Percentiles rank a stretch among this genome's conserved stretches.
These are phyloP conservation scores for Strongylocentrotus purpuratus DNA, from an alignment of 35 echinoderm and acorn worm species.

Conservation along the genomic window DNA sequence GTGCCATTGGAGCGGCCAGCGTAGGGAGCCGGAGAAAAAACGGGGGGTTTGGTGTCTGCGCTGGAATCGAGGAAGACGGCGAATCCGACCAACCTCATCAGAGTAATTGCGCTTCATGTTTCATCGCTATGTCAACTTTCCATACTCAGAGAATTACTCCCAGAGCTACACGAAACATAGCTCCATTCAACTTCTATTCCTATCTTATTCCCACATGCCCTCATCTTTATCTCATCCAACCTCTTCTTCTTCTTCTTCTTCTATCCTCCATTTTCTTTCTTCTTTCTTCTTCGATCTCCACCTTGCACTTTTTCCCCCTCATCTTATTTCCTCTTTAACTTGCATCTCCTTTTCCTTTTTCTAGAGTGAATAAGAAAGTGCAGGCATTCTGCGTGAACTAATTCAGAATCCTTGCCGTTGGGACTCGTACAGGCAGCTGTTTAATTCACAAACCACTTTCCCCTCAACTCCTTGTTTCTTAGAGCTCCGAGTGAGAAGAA, in stretches of 20 bases:
- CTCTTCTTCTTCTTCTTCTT: slow-evolving; percentile 3
- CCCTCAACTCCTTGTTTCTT: not conserved
- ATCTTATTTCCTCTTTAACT: slow-evolving; percentile 10
- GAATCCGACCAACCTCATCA: slow-evolving; percentile 37
- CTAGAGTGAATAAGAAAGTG: slow-evolving; percentile 13
- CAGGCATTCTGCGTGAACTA: slow-evolving; percentile 42
- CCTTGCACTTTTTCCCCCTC: not conserved
- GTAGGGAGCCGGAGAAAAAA: not conserved
- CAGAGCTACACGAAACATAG: slow-evolving; percentile 18
- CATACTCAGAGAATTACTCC: slow-evolving; percentile 46
- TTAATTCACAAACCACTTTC: slow-evolving; percentile 38
- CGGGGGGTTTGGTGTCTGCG: not conserved
- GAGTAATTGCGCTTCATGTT: slow-evolving; percentile 52
- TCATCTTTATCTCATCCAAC: not conserved
- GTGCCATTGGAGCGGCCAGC: not conserved
- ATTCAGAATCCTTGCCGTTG: slow-evolving; percentile 21
- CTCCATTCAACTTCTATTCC: not conserved
- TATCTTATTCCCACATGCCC: slow-evolving; percentile 14
- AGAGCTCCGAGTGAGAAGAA: not conserved
- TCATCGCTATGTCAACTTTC: slow-evolving; percentile 51
- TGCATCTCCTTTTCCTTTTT: slow-evolving; percentile 12
- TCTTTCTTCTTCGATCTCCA: not conserved
- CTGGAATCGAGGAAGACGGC: not conserved
- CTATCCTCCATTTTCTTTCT: not conserved
- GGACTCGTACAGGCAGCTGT: slow-evolving; percentile 37